Evolutionary conservation across 2,113 vertebrate genomes (phyloP).

Genomic region (Pyrgilauda ruficollis): DNA sequence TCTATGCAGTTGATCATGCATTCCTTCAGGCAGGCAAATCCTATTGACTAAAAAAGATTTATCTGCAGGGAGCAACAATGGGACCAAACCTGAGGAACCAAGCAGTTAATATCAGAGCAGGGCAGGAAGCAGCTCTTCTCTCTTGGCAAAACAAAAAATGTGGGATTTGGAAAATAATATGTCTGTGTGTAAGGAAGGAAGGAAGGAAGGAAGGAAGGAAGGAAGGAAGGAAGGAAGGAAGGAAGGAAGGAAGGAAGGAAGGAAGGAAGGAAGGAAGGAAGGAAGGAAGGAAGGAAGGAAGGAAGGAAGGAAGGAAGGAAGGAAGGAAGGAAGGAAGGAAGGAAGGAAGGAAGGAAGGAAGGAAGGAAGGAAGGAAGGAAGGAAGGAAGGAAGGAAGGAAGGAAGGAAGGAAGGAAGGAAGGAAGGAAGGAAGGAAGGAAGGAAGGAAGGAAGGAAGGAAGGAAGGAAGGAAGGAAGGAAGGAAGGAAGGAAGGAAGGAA

Average conservation of each 20-base stretch:
- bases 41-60: slow-evolving; percentile 29
- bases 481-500: background rate
- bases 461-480: too few relatives aligned
- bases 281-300: background rate
- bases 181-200: background rate
- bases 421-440: background rate
- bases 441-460: background rate
- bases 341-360: background rate
- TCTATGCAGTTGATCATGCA: background rate
- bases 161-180: background rate
- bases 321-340: too few relatives aligned
- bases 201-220: too few relatives aligned
- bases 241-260: background rate
- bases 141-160: background rate
- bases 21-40: slow-evolving; percentile 24
- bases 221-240: background rate
- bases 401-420: background rate
- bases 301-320: background rate
- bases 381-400: too few relatives aligned
- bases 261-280: background rate
- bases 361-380: background rate
- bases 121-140: background rate
- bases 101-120: background rate
- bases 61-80: background rate
- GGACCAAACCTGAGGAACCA: background rate